phyloP scores from a whole-genome alignment of 2,113 vertebrate species.

The Otis tarda region DNA sequence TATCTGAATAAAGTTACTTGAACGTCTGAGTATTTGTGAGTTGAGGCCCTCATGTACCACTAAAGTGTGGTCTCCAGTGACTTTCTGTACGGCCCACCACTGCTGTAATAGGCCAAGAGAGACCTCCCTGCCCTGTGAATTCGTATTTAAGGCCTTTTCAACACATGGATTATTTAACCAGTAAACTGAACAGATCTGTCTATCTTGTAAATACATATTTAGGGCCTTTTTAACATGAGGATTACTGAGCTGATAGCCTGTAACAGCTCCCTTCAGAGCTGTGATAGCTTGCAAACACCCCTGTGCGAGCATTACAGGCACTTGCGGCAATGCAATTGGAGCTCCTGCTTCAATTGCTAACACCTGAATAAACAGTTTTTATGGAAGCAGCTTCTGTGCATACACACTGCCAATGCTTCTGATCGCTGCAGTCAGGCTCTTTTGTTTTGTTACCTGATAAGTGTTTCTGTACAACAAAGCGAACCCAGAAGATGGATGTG shows the following conservation, averaged over 20 bases:
- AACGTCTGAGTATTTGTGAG: background rate
- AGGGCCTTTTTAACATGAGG: slow-evolving; percentile 28
- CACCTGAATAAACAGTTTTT: slow-evolving; percentile 45
- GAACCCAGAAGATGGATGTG: background rate
- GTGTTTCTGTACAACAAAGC: background rate
- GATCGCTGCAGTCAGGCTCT: background rate
- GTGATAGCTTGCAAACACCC: slow-evolving; percentile 16
- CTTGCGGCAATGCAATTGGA: background rate
- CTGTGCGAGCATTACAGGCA: background rate
- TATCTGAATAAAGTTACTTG: background rate
- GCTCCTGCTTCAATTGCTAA: slow-evolving; percentile 8
- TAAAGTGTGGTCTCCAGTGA: background rate
- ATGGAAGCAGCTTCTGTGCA: background rate
- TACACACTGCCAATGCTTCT: background rate
- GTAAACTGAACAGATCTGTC: slow-evolving; percentile 38
- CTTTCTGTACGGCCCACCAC: background rate
- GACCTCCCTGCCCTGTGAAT: background rate
- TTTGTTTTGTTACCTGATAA: background rate
- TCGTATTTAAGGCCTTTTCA: slow-evolving; percentile 14
- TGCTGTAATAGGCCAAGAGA: background rate
- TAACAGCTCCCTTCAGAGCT: slow-evolving; percentile 54
- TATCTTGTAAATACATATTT: slow-evolving; percentile 57
- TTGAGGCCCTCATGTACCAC: background rate
- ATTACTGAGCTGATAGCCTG: slow-evolving; percentile 45
- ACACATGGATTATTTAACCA: slow-evolving; percentile 13